A percentile compares a stretch with the other conserved stretches of the same genome.
These are phyloP conservation scores for Craseonycteris thonglongyai DNA, from an alignment of 2,113 vertebrate species.

Conservation along the genomic window DNA sequence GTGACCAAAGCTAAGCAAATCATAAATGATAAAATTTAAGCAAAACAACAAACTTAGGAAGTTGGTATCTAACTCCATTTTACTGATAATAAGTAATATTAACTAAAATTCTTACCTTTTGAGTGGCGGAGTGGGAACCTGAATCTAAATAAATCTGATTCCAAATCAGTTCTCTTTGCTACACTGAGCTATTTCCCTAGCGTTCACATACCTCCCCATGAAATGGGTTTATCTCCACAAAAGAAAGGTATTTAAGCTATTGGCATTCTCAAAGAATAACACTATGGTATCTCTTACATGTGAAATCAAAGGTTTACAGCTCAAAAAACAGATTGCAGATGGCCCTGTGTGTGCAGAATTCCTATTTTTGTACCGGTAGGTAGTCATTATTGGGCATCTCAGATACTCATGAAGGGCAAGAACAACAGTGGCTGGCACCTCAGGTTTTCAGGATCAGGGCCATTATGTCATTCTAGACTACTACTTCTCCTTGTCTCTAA, in stretches of 20 bases:
- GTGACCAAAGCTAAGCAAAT: neutral
- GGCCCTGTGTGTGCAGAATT: neutral
- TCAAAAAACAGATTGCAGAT: neutral
- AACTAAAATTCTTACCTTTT: neutral
- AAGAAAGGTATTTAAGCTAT: neutral
- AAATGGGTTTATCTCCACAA: neutral
- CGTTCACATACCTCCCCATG: neutral
- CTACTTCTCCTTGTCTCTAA: neutral
- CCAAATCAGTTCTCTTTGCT: neutral
- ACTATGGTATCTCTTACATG: neutral
- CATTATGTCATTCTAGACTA: neutral
- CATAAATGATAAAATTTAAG: neutral
- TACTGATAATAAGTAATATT: neutral
- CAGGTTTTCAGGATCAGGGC: neutral
- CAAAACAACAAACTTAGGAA: neutral
- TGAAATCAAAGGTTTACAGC: neutral
- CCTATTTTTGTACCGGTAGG: neutral
- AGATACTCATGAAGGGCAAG: neutral
- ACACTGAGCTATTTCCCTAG: neutral
- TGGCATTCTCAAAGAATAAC: neutral
- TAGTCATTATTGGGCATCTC: neutral
- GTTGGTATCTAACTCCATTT: neutral
- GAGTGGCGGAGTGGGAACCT: neutral
- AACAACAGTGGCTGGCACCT: neutral
- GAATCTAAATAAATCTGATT: neutral